These are phyloP conservation scores for Steromphala cineraria DNA, from an alignment of 2,888 invertebrate species.

Conservation along the genomic window DNA sequence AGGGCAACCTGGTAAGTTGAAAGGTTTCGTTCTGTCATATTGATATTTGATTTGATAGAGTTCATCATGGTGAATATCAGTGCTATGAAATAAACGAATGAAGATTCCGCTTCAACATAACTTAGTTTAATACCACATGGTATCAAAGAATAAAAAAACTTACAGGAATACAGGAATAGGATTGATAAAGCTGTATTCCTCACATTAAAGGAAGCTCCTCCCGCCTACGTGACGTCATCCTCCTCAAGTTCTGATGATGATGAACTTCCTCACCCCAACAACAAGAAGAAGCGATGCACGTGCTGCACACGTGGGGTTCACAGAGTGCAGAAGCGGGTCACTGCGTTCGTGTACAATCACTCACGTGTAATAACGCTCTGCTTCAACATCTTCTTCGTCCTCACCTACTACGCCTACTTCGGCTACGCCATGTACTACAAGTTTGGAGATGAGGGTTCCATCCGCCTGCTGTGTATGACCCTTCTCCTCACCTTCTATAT, in stretches of 20 bases:
- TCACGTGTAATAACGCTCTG: neutral
- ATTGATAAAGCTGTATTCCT: no score
- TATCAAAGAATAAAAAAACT: no score
- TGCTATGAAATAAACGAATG: no score
- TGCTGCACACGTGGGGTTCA: neutral
- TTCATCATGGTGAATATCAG: no score
- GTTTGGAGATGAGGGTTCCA: slow-evolving; percentile 62
- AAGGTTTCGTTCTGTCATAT: no score
- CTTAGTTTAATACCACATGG: no score
- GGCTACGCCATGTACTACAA: slow-evolving; percentile 57
- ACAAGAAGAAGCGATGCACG: neutral
- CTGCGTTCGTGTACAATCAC: neutral
- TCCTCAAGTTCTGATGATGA: neutral
- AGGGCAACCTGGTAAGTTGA: no score
- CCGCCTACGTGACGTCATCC: no score
- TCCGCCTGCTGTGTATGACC: slow-evolving; percentile 64
- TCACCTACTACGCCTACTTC: slow-evolving; percentile 62
- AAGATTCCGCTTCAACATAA: no score
- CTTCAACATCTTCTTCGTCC: slow-evolving; percentile 26
- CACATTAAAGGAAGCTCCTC: no score
- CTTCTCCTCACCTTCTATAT: slow-evolving; percentile 36
- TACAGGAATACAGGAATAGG: no score
- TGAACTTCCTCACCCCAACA: neutral
- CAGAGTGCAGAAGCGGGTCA: neutral
- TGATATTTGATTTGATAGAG: no score